Base-by-base conservation (phyloP, 2,113 vertebrate genomes). In the Ariopsis seemanni region DNA sequence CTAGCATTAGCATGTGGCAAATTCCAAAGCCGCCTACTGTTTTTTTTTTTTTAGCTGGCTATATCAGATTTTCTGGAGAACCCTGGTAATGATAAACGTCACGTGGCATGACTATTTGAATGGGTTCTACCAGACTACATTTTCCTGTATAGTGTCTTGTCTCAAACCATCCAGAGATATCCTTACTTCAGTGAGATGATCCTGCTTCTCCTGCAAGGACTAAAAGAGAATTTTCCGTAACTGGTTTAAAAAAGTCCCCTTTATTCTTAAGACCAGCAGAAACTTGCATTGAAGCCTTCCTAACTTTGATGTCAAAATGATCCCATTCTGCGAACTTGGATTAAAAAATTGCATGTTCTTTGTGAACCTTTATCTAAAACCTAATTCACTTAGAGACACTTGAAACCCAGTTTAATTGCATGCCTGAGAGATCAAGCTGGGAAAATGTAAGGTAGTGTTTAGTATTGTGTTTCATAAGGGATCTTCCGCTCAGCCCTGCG, bases 381-480 rank as follows among this genome's bases (percentile, higher is more conserved):
- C 12, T 7, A 82, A 82, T 82, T 82, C 62, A 63, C 55, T 48
- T n/a, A 25, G 34, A 82, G 57, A 42, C 71, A 42, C 72, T 50
- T 50, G 71, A 74, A 74, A 42, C 20, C 34, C 50, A 22, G 10
- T 77, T 53, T 52, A n/a, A 25, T 77, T 77, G 22, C 74, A 14
- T 52, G 48, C 22, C 48, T 52, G 50, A 77, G 14, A 53, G 50
- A 25, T n/a, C 48, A 77, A 77, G 48, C 71, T 48, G 34, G n/a
- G 52, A 58, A 34, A 81, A 81, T 58, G 50, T 57, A 42, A 34
- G 17, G 53, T 42, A 25, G 52, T 42, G 53, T 74, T 84, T 25
- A 15, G 83, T 57, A 42, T 84, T 30, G 57, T 71, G 67, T 72
- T 84, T 57, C 83, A 34, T 48, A 30, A 69, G 65, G 57, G 30